Percentiles rank a stretch among this genome's conserved stretches.
These are phyloP conservation scores for Premnoplex brunnescens DNA, from an alignment of 2,797 vertebrate species.

Conservation along the genomic window DNA sequence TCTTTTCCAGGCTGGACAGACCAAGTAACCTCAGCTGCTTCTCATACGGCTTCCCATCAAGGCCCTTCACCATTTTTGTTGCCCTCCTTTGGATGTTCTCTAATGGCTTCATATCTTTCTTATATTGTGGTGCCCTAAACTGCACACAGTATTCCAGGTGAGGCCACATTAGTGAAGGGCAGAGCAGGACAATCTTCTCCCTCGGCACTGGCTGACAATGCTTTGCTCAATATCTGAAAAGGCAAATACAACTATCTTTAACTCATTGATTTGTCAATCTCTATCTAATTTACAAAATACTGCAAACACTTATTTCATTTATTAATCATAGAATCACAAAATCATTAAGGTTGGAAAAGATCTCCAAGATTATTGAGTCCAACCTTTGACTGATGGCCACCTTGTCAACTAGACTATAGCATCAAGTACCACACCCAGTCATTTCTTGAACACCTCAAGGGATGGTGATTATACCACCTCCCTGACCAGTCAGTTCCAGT, in stretches of 20 bases:
- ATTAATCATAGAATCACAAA: background rate
- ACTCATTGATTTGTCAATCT: background rate
- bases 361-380: background rate
- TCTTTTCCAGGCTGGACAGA: background rate
- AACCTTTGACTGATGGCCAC: background rate
- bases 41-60: background rate
- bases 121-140: background rate
- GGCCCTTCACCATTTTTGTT: background rate
- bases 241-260: background rate
- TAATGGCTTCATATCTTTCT: background rate
- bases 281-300: background rate
- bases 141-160: background rate
- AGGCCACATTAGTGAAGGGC: background rate
- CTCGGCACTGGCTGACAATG: background rate
- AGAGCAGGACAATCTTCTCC: background rate
- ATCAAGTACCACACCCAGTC: background rate
- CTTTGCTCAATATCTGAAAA: background rate
- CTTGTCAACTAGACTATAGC: background rate
- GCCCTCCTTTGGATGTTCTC: background rate
- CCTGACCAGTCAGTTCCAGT: too few species aligned
- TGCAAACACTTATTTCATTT: background rate
- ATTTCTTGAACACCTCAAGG: background rate
- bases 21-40: background rate
- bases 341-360: background rate
- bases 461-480: background rate